Percentiles rank a stretch among this genome's conserved stretches.
Conservation (phyloP, 2,888 invertebrate genomes). For the Listrodromus nycthemerus region DNA sequence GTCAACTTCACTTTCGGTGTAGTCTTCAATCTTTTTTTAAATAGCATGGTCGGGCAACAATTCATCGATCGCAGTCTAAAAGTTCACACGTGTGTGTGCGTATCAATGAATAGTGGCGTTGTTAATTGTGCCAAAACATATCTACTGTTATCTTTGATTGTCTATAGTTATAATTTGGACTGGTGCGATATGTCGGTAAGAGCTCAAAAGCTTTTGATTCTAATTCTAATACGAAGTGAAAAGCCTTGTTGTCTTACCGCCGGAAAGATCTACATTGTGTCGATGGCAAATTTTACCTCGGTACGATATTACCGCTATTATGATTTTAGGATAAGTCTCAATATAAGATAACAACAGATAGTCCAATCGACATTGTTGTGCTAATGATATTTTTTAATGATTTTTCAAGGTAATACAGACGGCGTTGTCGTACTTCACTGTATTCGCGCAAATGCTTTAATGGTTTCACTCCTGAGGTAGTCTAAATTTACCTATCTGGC, state of each 20-base stretch:
- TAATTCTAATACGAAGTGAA: no score
- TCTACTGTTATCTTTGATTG: no score
- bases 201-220: slow-evolving; percentile 4
- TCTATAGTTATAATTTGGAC: neutral
- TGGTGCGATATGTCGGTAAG: slow-evolving; percentile 27
- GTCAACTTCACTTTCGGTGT: neutral
- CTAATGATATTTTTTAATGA: neutral
- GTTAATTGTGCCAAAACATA: no score
- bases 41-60: neutral
- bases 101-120: neutral
- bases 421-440: neutral
- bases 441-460: neutral
- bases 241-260: no score
- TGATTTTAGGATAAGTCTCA: neutral
- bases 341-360: neutral
- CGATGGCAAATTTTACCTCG: slow-evolving; percentile 19
- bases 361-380: neutral
- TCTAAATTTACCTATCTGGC: neutral
- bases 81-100: neutral
- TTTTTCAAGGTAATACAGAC: neutral
- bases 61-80: slow-evolving; percentile 17
- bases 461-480: neutral
- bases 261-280: neutral
- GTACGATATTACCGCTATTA: slow-evolving; percentile 2
- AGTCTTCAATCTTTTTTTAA: neutral